Evolutionary conservation across 2,888 invertebrate species (phyloP).

Genomic region (Orthosia gothica): DNA sequence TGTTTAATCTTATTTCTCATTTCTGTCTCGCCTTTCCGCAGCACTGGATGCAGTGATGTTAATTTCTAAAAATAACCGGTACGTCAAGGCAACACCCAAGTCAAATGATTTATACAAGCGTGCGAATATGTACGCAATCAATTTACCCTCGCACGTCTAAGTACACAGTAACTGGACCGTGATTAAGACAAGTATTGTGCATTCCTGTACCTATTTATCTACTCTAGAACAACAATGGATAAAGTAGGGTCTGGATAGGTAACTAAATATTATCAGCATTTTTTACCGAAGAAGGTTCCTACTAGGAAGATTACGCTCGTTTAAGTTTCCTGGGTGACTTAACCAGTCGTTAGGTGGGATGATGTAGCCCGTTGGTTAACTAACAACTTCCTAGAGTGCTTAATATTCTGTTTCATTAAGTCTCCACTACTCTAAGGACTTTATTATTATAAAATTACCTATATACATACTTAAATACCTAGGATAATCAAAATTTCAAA

Average conservation of each 20-base stretch:
- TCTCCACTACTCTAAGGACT: neutral
- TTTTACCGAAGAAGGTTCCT: neutral
- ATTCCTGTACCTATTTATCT: neutral
- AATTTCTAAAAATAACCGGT: conserved; percentile 77
- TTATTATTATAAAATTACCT: neutral
- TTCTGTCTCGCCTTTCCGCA: conserved; percentile 38
- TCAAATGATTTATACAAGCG: conserved; percentile 62
- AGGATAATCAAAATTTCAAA: neutral
- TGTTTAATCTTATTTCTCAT: conserved; percentile 45
- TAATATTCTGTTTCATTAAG: conserved; percentile 14
- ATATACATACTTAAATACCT: neutral
- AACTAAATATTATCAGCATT: neutral
- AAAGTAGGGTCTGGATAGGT: neutral
- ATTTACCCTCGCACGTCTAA: conserved; percentile 46
- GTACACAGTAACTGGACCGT: conserved; percentile 22
- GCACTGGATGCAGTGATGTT: conserved; percentile 68
- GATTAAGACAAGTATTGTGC: conserved; percentile 26
- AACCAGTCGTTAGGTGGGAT: conserved; percentile 18
- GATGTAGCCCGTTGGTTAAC: conserved; percentile 21
- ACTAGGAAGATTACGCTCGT: neutral
- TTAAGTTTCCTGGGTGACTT: conserved; percentile 41
- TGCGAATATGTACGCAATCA: conserved; percentile 60
- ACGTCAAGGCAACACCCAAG: conserved; percentile 55
- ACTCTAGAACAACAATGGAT: conserved; percentile 21
- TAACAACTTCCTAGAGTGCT: conserved; percentile 24